Evolutionary conservation across 1,140 invertebrate genomes (phyloP), one percentile per base, ranked within the genome.

Genomic region (Trachymyrmex septentrionalis): DNA sequence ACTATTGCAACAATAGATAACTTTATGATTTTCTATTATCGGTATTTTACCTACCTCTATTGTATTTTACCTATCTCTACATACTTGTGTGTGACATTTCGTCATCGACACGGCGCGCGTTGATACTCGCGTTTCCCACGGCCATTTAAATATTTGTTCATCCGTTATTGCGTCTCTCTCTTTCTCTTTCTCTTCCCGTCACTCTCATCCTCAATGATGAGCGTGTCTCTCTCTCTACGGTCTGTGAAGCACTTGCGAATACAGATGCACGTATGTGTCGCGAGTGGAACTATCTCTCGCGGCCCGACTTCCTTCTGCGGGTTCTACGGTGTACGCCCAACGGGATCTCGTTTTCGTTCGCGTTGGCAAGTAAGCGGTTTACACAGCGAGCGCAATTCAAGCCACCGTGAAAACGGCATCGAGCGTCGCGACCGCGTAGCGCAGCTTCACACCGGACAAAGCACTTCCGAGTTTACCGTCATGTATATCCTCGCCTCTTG

Each of bases 391-490:
- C 59, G 77, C 64, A 48, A 85, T 86, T 66, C 85, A 78, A 90
- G 44, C 72, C 77, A 73, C 77, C 87, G 73, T 85, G 88, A 90
- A 90, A 90, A 90, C 88, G 88, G 76, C 71, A 86, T 71, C 59
- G 77, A 78, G 82, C 82, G 81, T 53, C 19, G 75, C 82, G 61
- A 63, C 55, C 61, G 59, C 59, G 30, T 14, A 16, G 14, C 14
- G 66, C 34, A 21, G 75, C 78, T 57, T 12, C 57, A 24, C 57
- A 16, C 85, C 48, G 87, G 87, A 90, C 88, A 90, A 90, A 90
- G 89, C 85, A 75, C 63, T 90, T 85, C 88, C 86, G 89, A 89
- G 88, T 89, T 89, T 87, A 87, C 78, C 86, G 77, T 75, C 61
- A 67, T 87, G 88, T 87, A 87, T 76, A 80, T 88, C 88, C 38